These are phyloP conservation scores for Myioborus miniatus DNA, from an alignment of 2,797 vertebrate species.

Conservation along the genomic window DNA sequence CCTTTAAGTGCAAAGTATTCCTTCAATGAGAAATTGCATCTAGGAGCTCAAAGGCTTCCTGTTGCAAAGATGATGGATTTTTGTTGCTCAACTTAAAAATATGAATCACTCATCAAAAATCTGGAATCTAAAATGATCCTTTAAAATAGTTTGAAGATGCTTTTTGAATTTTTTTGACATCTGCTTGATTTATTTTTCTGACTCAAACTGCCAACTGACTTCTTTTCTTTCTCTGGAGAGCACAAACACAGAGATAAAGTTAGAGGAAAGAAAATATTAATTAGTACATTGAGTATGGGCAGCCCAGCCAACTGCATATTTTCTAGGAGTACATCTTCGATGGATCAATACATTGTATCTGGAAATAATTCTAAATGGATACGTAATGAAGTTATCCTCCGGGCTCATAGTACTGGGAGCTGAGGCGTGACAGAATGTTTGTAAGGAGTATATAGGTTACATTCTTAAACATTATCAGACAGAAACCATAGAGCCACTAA, in stretches of 20 bases:
- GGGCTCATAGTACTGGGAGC: background rate
- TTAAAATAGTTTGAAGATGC: background rate
- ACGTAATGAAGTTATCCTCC: background rate
- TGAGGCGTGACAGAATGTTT: background rate
- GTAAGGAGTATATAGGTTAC: background rate
- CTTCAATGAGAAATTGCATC: constrained; percentile 1
- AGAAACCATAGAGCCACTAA: background rate
- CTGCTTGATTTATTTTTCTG: background rate
- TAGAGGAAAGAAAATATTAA: background rate
- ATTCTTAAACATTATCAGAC: background rate
- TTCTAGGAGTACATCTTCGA: background rate
- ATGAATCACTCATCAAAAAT: constrained; percentile 16
- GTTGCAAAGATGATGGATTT: background rate
- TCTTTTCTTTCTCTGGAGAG: background rate
- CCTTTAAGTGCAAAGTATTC: constrained; percentile 1
- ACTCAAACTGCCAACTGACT: background rate
- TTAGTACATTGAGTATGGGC: background rate
- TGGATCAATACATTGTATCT: background rate
- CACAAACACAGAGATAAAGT: background rate
- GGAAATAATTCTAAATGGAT: background rate
- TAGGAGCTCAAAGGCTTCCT: background rate
- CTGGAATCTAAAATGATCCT: background rate
- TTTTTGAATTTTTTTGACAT: constrained; percentile 18
- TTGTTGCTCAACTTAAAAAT: background rate
- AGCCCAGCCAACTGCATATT: background rate